Evolutionary conservation across 2,888 invertebrate genomes (phyloP).

Genomic region (Perithous albicinctus): DNA sequence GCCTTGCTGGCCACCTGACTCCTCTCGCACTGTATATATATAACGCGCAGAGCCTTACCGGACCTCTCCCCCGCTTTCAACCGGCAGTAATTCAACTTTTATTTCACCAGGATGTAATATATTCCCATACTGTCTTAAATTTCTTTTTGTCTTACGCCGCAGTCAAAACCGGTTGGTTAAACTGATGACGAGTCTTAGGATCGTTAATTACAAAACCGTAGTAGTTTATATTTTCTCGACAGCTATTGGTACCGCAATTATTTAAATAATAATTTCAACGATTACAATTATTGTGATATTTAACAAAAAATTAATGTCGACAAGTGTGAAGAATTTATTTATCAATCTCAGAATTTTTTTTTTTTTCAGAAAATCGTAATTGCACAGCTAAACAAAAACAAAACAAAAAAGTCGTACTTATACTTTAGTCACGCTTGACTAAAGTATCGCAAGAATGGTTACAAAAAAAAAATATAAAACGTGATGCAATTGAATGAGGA

Average conservation of each 20-base stretch:
- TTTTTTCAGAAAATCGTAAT: too few relatives aligned
- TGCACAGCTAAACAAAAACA: slow-evolving; percentile 3
- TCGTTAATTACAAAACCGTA: slow-evolving; percentile 18
- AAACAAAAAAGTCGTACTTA: slow-evolving; percentile 31
- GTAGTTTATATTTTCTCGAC: slow-evolving; percentile 1
- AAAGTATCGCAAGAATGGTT: slow-evolving; percentile 33
- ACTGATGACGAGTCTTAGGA: background rate
- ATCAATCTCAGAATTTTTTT: too few relatives aligned
- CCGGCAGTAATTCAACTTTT: slow-evolving; percentile 81
- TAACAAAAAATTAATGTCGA: too few relatives aligned
- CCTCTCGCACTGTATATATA: slow-evolving; percentile 67
- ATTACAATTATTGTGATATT: too few relatives aligned
- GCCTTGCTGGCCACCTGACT: slow-evolving; percentile 83
- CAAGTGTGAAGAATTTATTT: too few relatives aligned
- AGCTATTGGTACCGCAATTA: background rate
- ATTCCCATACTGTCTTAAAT: slow-evolving; percentile 68
- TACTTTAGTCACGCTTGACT: slow-evolving; percentile 51
- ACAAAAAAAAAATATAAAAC: slow-evolving; percentile 10
- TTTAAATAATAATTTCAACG: slow-evolving; percentile 45
- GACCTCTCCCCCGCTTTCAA: slow-evolving; percentile 68
- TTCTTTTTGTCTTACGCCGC: background rate
- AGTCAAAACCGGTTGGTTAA: slow-evolving; percentile 8
- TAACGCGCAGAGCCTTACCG: background rate
- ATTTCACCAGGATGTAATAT: slow-evolving; percentile 80
- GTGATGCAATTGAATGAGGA: slow-evolving; percentile 30